Conservation (phyloP, 2,797 vertebrate genomes). For the Chaetophractus vellerosus region DNA sequence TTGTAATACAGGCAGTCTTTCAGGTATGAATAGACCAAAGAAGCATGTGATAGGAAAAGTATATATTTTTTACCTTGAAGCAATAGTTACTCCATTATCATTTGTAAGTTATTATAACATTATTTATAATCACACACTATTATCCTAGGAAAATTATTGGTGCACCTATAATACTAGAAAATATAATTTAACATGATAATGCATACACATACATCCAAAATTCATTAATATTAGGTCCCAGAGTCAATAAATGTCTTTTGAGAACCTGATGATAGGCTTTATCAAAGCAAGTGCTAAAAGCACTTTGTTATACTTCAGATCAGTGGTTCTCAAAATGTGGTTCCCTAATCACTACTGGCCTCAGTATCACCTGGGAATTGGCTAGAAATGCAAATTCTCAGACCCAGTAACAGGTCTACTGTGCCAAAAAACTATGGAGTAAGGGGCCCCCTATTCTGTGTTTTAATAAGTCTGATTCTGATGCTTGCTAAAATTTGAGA, state of each 20-base stretch:
- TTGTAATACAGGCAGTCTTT: background rate
- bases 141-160: background rate
- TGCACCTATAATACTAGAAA: background rate
- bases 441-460: background rate
- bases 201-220: background rate
- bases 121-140: background rate
- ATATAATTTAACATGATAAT: constrained; percentile 7
- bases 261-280: background rate
- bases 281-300: constrained; percentile 4
- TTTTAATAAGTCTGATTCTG: background rate
- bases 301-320: background rate
- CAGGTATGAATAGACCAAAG: background rate
- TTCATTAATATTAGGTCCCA: background rate
- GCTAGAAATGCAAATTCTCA: background rate
- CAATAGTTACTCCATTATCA: background rate
- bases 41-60: background rate
- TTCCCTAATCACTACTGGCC: background rate
- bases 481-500: background rate
- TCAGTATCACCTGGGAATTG: background rate
- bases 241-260: background rate
- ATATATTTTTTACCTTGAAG: background rate
- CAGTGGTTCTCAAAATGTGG: background rate
- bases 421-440: background rate
- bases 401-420: background rate
- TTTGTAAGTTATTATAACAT: background rate